These are phyloP conservation scores for Grapholita molesta DNA, from an alignment of 1,140 invertebrate species.

Conservation along the genomic window DNA sequence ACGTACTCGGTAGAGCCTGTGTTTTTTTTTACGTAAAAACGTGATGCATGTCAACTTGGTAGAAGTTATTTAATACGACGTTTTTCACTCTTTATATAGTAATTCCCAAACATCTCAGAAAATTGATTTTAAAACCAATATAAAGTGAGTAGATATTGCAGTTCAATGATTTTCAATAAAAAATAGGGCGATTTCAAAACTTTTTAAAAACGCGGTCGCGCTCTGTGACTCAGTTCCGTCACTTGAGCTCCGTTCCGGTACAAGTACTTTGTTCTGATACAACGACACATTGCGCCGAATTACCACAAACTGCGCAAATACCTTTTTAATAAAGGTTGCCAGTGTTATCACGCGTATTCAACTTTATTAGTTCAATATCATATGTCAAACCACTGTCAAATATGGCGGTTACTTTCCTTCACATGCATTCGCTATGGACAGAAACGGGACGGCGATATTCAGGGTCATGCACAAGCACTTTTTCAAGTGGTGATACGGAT, in stretches of 20 bases:
- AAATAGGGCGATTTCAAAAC: neutral
- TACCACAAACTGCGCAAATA: constrained; percentile 3
- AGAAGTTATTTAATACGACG: too few species aligned
- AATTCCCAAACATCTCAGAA: too few species aligned
- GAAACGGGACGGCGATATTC: neutral
- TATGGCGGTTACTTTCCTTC: neutral
- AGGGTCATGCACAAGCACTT: neutral
- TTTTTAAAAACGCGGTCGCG: neutral
- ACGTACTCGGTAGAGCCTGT: too few species aligned
- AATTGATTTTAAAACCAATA: too few species aligned
- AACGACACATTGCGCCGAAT: constrained; percentile 11
- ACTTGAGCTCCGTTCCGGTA: constrained; percentile 8
- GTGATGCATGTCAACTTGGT: too few species aligned
- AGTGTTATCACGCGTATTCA: neutral
- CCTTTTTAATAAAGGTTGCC: constrained; percentile 8
- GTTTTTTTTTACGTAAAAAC: too few species aligned
- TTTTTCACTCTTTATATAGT: too few species aligned
- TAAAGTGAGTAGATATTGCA: too few species aligned
- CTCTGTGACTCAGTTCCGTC: neutral
- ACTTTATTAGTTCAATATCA: neutral
- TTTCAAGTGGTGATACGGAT: neutral
- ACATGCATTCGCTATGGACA: neutral
- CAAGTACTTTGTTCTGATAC: neutral
- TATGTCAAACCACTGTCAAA: neutral
- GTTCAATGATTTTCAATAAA: too few species aligned